Evolutionary conservation across 2,797 vertebrate species (phyloP), one percentile per base, ranked within the genome.

Genomic region (Pyrocephalus nanus): DNA sequence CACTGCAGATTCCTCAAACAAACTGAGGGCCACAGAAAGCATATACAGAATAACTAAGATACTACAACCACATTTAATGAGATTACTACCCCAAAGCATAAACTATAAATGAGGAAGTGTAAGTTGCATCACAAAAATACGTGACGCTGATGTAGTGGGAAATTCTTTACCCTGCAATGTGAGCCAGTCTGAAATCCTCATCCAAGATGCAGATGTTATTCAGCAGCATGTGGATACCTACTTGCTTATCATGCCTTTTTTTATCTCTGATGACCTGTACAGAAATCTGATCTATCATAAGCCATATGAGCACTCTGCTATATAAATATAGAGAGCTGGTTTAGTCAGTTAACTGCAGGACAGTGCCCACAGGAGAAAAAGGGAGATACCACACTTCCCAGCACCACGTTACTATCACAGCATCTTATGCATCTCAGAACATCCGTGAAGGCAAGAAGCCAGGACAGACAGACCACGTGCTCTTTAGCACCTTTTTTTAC

Each of bases 101-200:
- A 64, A 25, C 16, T 4, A 0, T 27, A 86, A 73, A 9, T 25
- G 25, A 32, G 20, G 9, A 84, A 55, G 15, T 4, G 0, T 3
- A 81, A 81, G 21, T 5, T 75, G 50, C 29, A 87, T 25, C 40
- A 53, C 30, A 20, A 81, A 87, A 64, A 77, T 10, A 10, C 15
- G 43, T 29, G 18, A 84, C 7, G 12, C 9, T 47, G 38, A 25
- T 20, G 7, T 21, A 36, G 15, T 8, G 15, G 22, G 58, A 72
- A 93, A 81, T 74, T 81, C 53, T n/a, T 92, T 58, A 60, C 15
- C 6, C 13, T 55, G 65, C 77, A 86, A 86, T 30, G 30, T n/a
- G 17, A 84, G 50, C 17, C 70, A 40, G 21, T 40, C 48, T 85
- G 71, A 30, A 91, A 58, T 58, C 29, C 15, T 45, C 34, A 69